Evolutionary conservation across 2,888 invertebrate genomes (phyloP), one percentile per base, ranked within the genome.

Genomic region (Siphlonurus alternatus): DNA sequence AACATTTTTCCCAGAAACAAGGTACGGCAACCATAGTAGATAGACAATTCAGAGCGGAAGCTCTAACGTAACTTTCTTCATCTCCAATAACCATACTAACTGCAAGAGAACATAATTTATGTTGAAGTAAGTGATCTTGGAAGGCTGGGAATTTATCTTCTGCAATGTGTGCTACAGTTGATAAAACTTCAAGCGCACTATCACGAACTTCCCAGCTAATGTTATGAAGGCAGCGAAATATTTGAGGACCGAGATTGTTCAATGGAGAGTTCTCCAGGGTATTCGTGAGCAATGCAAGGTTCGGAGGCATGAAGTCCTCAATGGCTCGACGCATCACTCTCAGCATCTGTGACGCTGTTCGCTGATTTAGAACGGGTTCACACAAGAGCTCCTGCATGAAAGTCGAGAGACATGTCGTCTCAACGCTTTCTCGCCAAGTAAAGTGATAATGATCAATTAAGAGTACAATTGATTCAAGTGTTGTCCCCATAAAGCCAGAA

Each of bases 121-220:
- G 80, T 25, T 83, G 82, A 20, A 84, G 70, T 53, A 90, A 76
- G 69, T 87, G 83, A 20, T 56, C 56, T 20, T 88, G 88, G 73
- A 88, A 87, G 22, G 87, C 84, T 15, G 88, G 87, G 74, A 86
- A 89, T 73, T 88, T 88, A 66, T 83, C 77, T 72, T 82, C 83
- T 0, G 88, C 85, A 67, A 89, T 83, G 56, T 79, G 78, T 0
- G 85, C 84, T 71, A 88, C 83, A 0, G 86, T 85, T 59, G 81
- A 81, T 5, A 90, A 75, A 54, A 89, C 76, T 73, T 91, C 89
- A 24, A 90, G 72, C 0, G 88, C 84, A 2, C 86, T 86, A 69
- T 91, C 90, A 53, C 89, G 79, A 1, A 90, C 83, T 73, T 90
- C 89, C 91, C 90, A 91, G 61, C 83, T 79, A 2, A 79, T 74